Percentiles rank a stretch among this genome's conserved stretches.
phyloP scores from a whole-genome alignment of 2,888 invertebrate genomes.

The Rutpela maculata region DNA sequence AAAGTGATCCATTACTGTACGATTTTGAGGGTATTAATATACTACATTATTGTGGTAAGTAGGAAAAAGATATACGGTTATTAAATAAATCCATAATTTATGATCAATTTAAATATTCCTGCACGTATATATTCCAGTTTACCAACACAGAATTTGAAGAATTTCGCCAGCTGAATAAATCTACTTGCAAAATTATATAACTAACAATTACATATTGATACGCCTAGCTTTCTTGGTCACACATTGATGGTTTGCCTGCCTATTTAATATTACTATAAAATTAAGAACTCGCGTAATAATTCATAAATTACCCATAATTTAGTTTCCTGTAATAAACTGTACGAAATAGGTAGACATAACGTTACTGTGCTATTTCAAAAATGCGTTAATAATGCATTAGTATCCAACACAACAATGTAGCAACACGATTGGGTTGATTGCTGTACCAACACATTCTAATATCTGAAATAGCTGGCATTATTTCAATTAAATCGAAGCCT shows the following conservation, averaged over 20 bases:
- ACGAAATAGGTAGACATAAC: background rate
- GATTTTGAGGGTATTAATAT: too few relatives aligned
- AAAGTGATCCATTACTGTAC: too few relatives aligned
- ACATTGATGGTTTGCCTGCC: background rate
- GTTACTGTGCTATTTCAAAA: background rate
- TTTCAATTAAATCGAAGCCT: too few relatives aligned
- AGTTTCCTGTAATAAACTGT: background rate
- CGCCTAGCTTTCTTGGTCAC: background rate
- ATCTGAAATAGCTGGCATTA: background rate
- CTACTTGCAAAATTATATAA: background rate
- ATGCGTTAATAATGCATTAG: slow-evolving; percentile 2
- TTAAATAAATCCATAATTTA: too few relatives aligned
- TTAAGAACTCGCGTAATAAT: background rate
- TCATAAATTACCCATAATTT: slow-evolving; percentile 3
- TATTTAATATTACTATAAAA: background rate
- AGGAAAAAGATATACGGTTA: too few relatives aligned
- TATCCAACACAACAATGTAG: background rate
- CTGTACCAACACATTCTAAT: background rate
- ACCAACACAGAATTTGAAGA: background rate
- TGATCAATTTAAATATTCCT: too few relatives aligned
- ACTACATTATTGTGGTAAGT: too few relatives aligned
- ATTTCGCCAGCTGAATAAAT: background rate
- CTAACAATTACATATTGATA: background rate
- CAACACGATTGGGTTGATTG: background rate
- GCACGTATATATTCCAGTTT: too few relatives aligned